Conservation (phyloP, 2,113 vertebrate genomes). For the Bubalus kerabau region DNA sequence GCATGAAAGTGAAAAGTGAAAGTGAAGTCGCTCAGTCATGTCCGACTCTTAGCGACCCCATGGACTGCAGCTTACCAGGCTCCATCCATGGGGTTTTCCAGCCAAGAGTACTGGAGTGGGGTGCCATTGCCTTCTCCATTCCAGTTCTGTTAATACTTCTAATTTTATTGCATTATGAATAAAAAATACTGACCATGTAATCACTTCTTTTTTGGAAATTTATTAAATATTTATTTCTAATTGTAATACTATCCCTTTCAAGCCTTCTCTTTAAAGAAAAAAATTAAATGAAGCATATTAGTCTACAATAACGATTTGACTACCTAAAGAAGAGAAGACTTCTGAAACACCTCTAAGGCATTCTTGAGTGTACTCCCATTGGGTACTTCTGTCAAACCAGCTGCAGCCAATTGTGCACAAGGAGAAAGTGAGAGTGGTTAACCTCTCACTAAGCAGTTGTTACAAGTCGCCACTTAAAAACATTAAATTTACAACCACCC, state of each 20-base stretch:
- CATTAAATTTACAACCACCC: slow-evolving; percentile 1
- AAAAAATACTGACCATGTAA: not conserved
- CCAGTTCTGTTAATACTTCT: not conserved
- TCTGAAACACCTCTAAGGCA: not conserved
- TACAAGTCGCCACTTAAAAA: slow-evolving; percentile 37
- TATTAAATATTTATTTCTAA: not conserved
- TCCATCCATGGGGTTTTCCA: too few species aligned
- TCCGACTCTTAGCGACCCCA: too few species aligned
- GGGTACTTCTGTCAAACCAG: not conserved
- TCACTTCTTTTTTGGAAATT: not conserved
- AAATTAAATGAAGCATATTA: not conserved
- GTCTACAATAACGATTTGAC: not conserved
- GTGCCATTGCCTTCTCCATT: too few species aligned
- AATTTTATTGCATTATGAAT: not conserved
- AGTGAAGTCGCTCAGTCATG: too few species aligned
- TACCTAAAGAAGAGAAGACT: not conserved
- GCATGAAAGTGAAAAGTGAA: too few species aligned
- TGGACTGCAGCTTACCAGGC: too few species aligned
- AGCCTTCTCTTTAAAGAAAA: not conserved
- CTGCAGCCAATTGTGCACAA: not conserved
- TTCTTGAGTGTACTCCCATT: not conserved
- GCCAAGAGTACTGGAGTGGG: too few species aligned
- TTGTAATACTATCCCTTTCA: not conserved
- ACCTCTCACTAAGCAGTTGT: not conserved
- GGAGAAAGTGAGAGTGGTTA: not conserved